Percentiles rank a stretch among this genome's conserved stretches.
These are phyloP conservation scores for Artibeus jamaicensis DNA, from an alignment of 2,797 vertebrate genomes.

Conservation along the genomic window DNA sequence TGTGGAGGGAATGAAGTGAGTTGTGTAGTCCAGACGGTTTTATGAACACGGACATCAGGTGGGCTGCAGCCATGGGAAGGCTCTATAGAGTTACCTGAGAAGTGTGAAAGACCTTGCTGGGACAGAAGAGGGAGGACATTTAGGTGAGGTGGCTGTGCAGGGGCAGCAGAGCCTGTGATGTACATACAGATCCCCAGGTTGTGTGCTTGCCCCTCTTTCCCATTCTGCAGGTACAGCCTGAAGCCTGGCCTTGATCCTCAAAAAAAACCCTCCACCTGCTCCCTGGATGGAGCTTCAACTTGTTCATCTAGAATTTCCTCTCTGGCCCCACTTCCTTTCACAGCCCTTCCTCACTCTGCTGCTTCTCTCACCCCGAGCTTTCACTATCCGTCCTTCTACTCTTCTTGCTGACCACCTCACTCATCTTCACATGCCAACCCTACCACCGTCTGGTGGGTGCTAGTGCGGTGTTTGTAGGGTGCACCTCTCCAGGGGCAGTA, in stretches of 20 bases:
- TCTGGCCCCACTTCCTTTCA: neutral
- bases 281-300: neutral
- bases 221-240: neutral
- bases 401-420: neutral
- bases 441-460: neutral
- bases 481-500: neutral
- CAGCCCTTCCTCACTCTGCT: neutral
- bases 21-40: neutral
- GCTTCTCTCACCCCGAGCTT: neutral
- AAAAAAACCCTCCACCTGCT: too few relatives aligned
- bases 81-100: neutral
- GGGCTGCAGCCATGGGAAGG: neutral
- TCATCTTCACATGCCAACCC: neutral
- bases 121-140: neutral
- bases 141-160: neutral
- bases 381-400: neutral
- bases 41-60: neutral
- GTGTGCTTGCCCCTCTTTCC: neutral
- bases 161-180: fast-evolving
- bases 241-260: neutral
- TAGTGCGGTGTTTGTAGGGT: neutral
- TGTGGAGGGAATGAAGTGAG: neutral
- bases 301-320: neutral
- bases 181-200: neutral
- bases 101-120: neutral